Evolutionary conservation across 1,140 invertebrate genomes (phyloP), one percentile per base, ranked within the genome.

Genomic region (Cotesia typhae): DNA sequence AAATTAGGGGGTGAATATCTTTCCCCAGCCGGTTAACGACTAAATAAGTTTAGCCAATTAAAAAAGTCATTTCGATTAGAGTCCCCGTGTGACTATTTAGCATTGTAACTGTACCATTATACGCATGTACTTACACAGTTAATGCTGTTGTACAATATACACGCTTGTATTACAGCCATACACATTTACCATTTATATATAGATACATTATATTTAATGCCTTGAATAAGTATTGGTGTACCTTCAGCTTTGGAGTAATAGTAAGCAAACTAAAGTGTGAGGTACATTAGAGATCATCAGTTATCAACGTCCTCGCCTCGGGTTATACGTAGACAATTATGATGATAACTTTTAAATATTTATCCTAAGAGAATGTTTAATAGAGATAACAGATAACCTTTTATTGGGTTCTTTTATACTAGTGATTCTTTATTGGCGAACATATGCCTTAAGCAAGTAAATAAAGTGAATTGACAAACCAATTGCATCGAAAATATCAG

Each of bases 61-160:
- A 85, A 85, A 85, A 85, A 84, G 79, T 81, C 79, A 85, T 85
- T 84, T 83, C 82, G 82, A 85, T 83, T 83, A 84, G 77, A 82
- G 79, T 84, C 82, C 83, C 82, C 71, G 75, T 61, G 82, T 74
- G 82, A 69, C 82, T 73, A 78, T 83, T 83, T 76, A 78, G 74
- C 81, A 78, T 80, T 75, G 74, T 79, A 81, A 83, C 77, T 78
- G 79, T 67, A 65, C 67, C 67, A 72, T 59, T 65, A 71, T 63
- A 74, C 65, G 73, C 73, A 55, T 47, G 41, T 55, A 60, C 28
- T 41, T 51, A 71, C 73, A 41, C 70, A 12, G 70, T 52, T 28
- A 61, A 65, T 59, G 36, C 20, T 51, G 37, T 65, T 61, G 59
- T 12, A 28, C 28, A 28, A 28, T 28, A 28, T 2, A 28, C 28